These are phyloP conservation scores for Agelaius phoeniceus DNA, from an alignment of 2,113 vertebrate species.

Conservation along the genomic window DNA sequence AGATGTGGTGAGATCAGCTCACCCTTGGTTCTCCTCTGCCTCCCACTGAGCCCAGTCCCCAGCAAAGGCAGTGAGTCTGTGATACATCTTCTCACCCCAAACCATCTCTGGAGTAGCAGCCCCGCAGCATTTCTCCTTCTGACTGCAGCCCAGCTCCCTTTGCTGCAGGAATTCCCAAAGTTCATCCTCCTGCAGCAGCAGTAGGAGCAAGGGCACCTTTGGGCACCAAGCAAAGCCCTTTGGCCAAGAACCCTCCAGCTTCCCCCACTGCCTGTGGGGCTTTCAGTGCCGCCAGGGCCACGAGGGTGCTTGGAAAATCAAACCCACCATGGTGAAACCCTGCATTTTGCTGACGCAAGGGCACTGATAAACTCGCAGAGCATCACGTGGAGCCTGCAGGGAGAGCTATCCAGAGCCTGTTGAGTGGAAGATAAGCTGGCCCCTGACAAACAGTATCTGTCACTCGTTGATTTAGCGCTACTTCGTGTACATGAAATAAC, in stretches of 20 bases:
- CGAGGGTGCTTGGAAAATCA: background rate
- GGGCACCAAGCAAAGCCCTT: background rate
- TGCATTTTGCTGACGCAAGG: slow-evolving; percentile 6
- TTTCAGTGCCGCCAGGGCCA: background rate
- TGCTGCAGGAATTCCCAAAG: background rate
- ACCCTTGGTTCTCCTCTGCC: background rate
- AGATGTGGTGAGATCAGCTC: background rate
- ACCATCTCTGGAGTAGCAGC: background rate
- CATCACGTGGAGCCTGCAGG: slow-evolving; percentile 10
- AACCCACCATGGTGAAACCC: background rate
- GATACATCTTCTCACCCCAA: background rate
- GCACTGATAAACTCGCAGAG: background rate
- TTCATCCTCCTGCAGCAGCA: background rate
- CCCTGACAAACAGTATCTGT: slow-evolving; percentile 41
- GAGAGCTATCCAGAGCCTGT: slow-evolving; percentile 14
- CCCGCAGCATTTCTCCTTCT: background rate
- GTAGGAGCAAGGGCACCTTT: rapidly evolving
- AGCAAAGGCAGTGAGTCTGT: rapidly evolving
- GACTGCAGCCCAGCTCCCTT: background rate
- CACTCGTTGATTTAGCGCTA: background rate
- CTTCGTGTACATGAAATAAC: slow-evolving; percentile 35
- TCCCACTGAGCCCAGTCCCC: background rate
- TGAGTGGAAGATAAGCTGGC: slow-evolving; percentile 55
- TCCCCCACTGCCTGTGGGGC: rapidly evolving
- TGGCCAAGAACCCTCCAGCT: background rate